Evolutionary conservation across 2,888 invertebrate genomes (phyloP), one percentile per base, ranked within the genome.

Genomic region (Lepidonotus clava): DNA sequence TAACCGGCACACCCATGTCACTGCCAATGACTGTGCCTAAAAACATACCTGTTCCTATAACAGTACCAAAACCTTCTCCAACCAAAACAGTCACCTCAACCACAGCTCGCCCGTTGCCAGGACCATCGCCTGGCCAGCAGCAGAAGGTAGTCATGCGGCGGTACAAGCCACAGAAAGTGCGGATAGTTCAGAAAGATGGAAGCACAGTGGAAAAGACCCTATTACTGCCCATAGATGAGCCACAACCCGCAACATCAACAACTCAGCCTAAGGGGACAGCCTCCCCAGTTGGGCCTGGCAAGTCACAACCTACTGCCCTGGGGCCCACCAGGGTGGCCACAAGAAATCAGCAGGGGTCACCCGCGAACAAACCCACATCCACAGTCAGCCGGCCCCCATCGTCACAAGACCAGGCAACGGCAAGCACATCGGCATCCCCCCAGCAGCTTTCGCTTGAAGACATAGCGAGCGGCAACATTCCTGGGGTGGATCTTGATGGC

Each of bases 151-250:
- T 51, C 41, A 51, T 46, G 80, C 21, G 80, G 80, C 21, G 28
- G 51, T 80, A 46, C 80, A 80, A 32, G 34, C 46, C 80, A 1
- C 80, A 80, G 80, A 80, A 80, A 34, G 80, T 80, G 41, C n/a
- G 21, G 21, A 34, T 80, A 1, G 28, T 51, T 41, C 80, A 80
- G 80, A 46, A 80, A 80, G 80, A 80, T 24, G 80, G 80, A 1
- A 46, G 24, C 24, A n/a, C 24, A 4, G 34, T 80, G 0, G 11
- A 41, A 18, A 80, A 80, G 46, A 80, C 80, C 18, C 28, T 80
- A 28, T 32, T 80, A 46, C 41, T 80, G 28, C 80, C 80, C 24
- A 32, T 80, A 6, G 80, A 80, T 4, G 80, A 80, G n/a, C 21
- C 21, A 24, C 38, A 76, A 24, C 8, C 36, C 4, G 38, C 38